These are phyloP conservation scores for Spheniscus humboldti DNA, from an alignment of 2,797 vertebrate genomes.

Conservation along the genomic window DNA sequence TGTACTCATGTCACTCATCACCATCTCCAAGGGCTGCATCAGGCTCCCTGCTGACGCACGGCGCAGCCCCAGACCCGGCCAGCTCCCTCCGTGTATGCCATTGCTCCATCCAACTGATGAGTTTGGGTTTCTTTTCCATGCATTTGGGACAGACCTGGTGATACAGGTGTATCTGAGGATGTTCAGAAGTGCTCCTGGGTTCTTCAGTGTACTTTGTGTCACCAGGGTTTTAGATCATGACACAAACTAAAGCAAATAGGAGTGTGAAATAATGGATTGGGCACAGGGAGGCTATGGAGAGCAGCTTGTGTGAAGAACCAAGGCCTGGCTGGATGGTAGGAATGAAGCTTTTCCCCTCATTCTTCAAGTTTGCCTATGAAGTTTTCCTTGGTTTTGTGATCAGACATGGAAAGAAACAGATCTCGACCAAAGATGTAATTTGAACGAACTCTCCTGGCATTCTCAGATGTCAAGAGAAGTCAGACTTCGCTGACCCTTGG, in stretches of 20 bases:
- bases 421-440: background rate
- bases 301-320: background rate
- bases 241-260: background rate
- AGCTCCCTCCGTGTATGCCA: fast-evolving
- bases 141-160: background rate
- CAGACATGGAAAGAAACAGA: background rate
- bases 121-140: background rate
- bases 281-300: background rate
- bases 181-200: background rate
- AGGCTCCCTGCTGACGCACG: background rate
- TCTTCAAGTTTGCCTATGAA: background rate
- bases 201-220: background rate
- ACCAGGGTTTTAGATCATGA: background rate
- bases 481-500: background rate
- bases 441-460: background rate
- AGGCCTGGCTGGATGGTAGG: background rate
- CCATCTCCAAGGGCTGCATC: background rate
- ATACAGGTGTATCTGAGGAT: background rate
- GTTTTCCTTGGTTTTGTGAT: background rate
- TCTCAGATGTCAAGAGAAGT: background rate
- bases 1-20: background rate
- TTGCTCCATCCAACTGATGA: fast-evolving
- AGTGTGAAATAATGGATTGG: background rate
- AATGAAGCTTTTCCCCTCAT: background rate
- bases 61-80: fast-evolving